These are phyloP conservation scores for Andrena bicolor DNA, from an alignment of 2,888 invertebrate species.

Conservation along the genomic window DNA sequence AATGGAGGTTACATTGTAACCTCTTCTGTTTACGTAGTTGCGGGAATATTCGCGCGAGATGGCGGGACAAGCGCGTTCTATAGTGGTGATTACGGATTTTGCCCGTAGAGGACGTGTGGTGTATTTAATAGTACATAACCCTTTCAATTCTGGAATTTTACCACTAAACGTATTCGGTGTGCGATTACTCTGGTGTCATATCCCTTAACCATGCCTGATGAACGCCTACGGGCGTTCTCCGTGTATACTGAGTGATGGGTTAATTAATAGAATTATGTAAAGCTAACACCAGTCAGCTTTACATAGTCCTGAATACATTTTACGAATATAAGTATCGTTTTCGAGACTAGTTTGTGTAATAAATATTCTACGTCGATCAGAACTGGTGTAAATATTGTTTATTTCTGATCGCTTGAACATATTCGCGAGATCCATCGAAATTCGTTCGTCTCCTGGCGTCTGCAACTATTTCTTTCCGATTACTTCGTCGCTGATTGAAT, in stretches of 20 bases:
- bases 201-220: too few relatives aligned
- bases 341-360: too few relatives aligned
- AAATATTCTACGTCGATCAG: background rate
- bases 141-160: too few relatives aligned
- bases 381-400: background rate
- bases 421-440: background rate
- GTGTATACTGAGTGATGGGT: too few relatives aligned
- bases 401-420: background rate
- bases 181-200: too few relatives aligned
- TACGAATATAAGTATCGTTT: too few relatives aligned
- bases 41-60: background rate
- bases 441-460: background rate
- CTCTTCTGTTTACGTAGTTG: background rate
- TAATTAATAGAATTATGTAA: too few relatives aligned
- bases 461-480: background rate
- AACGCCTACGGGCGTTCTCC: too few relatives aligned
- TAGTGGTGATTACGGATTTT: background rate
- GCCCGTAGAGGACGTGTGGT: background rate
- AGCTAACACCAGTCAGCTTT: too few relatives aligned
- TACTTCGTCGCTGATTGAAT: background rate
- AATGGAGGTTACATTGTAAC: conserved; percentile 17
- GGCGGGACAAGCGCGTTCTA: background rate
- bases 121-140: too few relatives aligned
- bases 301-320: too few relatives aligned
- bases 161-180: too few relatives aligned